Conservation (phyloP, 2,888 invertebrate species). For the Phalera bucephala region DNA sequence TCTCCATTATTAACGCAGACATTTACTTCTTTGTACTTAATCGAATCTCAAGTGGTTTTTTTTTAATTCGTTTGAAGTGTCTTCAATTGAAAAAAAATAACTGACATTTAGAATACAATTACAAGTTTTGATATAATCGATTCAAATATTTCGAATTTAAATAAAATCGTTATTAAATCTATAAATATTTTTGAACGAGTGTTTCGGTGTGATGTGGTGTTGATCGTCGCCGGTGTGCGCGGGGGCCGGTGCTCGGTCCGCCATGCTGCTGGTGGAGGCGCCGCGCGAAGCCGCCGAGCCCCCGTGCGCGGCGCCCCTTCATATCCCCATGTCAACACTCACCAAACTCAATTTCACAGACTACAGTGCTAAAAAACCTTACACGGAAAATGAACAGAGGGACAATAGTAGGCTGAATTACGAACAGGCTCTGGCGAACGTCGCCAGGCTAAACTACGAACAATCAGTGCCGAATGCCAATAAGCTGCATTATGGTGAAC, state of each 20-base stretch:
- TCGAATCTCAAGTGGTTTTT: constrained; percentile 13
- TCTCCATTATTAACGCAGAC: constrained; percentile 30
- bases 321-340: constrained; percentile 73
- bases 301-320: constrained; percentile 70
- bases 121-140: too few species aligned
- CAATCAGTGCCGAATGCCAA: constrained; percentile 55
- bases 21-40: constrained; percentile 15
- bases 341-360: constrained; percentile 75
- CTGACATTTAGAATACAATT: too few species aligned
- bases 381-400: constrained; percentile 53
- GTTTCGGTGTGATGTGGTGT: constrained; percentile 55
- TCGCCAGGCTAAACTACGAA: constrained; percentile 64
- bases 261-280: constrained; percentile 90
- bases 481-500: constrained; percentile 66
- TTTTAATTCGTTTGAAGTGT: constrained; percentile 8
- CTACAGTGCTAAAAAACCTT: constrained; percentile 76
- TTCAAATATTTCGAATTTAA: too few species aligned
- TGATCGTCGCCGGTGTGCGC: constrained; percentile 53
- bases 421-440: constrained; percentile 65
- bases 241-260: constrained; percentile 74
- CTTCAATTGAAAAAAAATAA: too few species aligned
- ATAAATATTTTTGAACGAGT: constrained; percentile 20
- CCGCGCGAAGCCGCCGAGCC: constrained; percentile 89
- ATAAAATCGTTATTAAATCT: constrained; percentile 2
- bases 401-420: constrained; percentile 64